These are phyloP conservation scores for Protaetia brevitarsis DNA, from an alignment of 1,140 invertebrate genomes.

Conservation along the genomic window DNA sequence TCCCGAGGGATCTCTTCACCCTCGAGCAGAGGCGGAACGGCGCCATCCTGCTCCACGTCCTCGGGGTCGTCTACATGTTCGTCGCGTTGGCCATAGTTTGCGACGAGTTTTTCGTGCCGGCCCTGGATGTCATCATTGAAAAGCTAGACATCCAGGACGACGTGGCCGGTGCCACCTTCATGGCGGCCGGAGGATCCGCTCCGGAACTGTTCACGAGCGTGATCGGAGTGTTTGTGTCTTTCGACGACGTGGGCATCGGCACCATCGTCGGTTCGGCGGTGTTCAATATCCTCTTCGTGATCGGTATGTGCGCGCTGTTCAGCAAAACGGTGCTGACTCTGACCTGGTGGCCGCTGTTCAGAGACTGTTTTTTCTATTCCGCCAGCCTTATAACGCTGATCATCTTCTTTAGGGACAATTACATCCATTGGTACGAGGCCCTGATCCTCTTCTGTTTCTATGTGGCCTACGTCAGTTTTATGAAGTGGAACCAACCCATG, in stretches of 20 bases:
- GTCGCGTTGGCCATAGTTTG: conserved; percentile 88
- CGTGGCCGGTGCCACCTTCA: conserved; percentile 89
- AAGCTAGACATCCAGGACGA: conserved; percentile 87
- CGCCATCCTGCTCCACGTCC: conserved; percentile 80
- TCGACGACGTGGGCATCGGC: conserved; percentile 91
- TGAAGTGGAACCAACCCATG: conserved; percentile 86
- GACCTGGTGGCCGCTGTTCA: conserved; percentile 93
- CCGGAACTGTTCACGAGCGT: conserved; percentile 90
- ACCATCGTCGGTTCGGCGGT: conserved; percentile 93
- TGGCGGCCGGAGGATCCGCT: conserved; percentile 88
- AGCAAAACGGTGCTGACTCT: conserved; percentile 80
- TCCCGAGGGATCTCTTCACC: conserved; percentile 87
- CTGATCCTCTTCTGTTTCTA: conserved; percentile 83
- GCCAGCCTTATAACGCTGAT: conserved; percentile 86
- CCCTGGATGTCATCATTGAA: conserved; percentile 92
- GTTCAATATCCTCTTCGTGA: conserved; percentile 93
- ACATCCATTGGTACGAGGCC: conserved; percentile 90
- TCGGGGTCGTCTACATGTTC: conserved; percentile 93
- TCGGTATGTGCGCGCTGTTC: conserved; percentile 91
- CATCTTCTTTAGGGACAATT: conserved; percentile 87
- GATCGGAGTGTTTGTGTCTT: conserved; percentile 92
- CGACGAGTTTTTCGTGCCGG: conserved; percentile 92
- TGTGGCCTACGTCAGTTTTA: conserved; percentile 83
- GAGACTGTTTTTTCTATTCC: conserved; percentile 94
- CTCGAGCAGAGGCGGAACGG: conserved; percentile 76